phyloP scores from a whole-genome alignment of 2,888 invertebrate genomes.

The Tetanocera ferruginea region DNA sequence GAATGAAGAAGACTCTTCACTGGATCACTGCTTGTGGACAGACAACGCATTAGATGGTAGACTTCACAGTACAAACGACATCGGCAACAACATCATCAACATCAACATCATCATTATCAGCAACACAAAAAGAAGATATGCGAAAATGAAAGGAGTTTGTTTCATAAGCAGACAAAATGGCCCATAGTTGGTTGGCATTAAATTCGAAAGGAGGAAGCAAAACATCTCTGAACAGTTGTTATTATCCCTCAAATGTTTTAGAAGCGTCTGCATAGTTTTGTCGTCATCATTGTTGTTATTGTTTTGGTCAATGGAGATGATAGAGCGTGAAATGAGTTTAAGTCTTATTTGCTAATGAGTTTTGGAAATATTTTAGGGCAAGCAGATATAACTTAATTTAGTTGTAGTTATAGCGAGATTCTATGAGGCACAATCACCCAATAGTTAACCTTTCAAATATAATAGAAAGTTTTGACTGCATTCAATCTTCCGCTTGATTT shows the following conservation, averaged over 20 bases:
- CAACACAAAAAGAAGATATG: neutral
- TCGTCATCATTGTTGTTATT: neutral
- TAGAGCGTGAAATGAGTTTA: neutral
- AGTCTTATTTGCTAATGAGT: too few relatives aligned
- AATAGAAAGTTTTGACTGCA: too few relatives aligned
- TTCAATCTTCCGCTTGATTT: too few relatives aligned
- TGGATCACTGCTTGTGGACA: too few relatives aligned
- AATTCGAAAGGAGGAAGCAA: conserved; percentile 20
- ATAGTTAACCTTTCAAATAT: too few relatives aligned
- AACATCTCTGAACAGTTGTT: neutral
- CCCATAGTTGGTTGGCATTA: neutral
- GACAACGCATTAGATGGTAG: too few relatives aligned
- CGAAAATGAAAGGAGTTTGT: conserved; percentile 2
- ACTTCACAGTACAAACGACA: neutral
- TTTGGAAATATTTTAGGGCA: too few relatives aligned
- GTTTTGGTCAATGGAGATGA: neutral
- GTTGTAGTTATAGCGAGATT: too few relatives aligned
- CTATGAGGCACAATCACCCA: too few relatives aligned
- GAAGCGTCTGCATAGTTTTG: neutral
- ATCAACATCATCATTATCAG: neutral
- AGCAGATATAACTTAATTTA: too few relatives aligned
- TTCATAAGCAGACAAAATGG: neutral
- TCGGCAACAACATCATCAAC: neutral
- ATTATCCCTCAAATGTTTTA: neutral
- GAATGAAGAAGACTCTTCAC: too few relatives aligned